Evolutionary conservation across 1,140 invertebrate species (phyloP).

Genomic region (Bemisia tabaci): DNA sequence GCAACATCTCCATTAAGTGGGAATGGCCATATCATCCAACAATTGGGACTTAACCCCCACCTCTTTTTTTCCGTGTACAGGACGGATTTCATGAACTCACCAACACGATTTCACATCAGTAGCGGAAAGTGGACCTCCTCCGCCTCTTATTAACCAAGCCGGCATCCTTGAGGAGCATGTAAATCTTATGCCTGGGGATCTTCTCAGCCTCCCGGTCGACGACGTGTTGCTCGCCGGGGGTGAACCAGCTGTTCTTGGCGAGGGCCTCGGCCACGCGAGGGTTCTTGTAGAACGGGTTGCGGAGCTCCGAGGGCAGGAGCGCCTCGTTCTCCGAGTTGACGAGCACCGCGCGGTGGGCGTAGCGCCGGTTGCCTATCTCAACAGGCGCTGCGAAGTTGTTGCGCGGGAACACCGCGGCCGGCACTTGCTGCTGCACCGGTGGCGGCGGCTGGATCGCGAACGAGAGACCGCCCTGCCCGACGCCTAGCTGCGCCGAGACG

Average conservation of each 20-base stretch:
- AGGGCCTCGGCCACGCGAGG: conserved; percentile 50
- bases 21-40: no score
- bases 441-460: neutral
- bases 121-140: neutral
- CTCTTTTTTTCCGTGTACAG: no score
- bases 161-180: conserved; percentile 52
- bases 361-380: conserved; percentile 4
- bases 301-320: conserved; percentile 40
- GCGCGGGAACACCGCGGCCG: no score
- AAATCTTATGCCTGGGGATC: conserved; percentile 58
- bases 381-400: neutral
- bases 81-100: no score
- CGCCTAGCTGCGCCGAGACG: neutral
- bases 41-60: no score
- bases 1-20: no score
- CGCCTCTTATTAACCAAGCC: conserved; percentile 32
- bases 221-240: conserved; percentile 34
- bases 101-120: no score
- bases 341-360: conserved; percentile 42
- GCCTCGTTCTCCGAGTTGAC: conserved; percentile 42
- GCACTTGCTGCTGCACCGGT: neutral
- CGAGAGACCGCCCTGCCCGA: neutral
- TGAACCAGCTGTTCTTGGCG: conserved; percentile 58
- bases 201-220: conserved; percentile 59
- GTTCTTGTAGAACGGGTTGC: conserved; percentile 63